These are phyloP conservation scores for Indri indri DNA, from an alignment of 2,113 vertebrate genomes.

Conservation along the genomic window DNA sequence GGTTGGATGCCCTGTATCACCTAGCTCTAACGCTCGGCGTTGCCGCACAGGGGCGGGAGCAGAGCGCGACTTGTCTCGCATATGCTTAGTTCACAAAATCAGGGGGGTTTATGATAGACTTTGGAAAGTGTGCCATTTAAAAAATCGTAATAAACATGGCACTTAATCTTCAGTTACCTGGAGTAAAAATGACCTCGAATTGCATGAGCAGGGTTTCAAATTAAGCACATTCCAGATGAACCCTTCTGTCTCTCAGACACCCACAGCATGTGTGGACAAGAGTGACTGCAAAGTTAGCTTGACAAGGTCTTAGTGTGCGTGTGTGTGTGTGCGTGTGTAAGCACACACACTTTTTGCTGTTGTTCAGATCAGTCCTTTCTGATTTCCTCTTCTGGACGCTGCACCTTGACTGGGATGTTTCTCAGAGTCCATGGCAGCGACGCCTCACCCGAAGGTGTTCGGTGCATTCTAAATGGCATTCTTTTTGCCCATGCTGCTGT, in stretches of 20 bases:
- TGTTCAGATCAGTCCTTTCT: background rate
- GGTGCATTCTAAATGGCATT: accelerated
- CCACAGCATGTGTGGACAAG: accelerated
- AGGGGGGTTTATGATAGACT: background rate
- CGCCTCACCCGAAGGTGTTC: background rate
- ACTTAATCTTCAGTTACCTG: background rate
- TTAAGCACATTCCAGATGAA: background rate
- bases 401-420: too few species aligned
- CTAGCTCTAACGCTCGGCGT: background rate
- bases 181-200: background rate
- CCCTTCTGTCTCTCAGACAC: background rate
- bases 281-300: too few species aligned
- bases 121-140: background rate
- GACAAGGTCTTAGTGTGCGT: accelerated
- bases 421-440: background rate
- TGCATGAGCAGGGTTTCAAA: background rate
- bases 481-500: background rate
- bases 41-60: background rate
- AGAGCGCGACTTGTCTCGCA: too few species aligned
- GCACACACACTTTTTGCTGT: background rate
- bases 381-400: accelerated
- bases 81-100: accelerated
- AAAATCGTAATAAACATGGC: too few species aligned
- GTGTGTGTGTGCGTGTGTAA: too few species aligned
- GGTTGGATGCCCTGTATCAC: too few species aligned